Conservation (phyloP, 1,140 invertebrate genomes). For the Solenopsis fugax region DNA sequence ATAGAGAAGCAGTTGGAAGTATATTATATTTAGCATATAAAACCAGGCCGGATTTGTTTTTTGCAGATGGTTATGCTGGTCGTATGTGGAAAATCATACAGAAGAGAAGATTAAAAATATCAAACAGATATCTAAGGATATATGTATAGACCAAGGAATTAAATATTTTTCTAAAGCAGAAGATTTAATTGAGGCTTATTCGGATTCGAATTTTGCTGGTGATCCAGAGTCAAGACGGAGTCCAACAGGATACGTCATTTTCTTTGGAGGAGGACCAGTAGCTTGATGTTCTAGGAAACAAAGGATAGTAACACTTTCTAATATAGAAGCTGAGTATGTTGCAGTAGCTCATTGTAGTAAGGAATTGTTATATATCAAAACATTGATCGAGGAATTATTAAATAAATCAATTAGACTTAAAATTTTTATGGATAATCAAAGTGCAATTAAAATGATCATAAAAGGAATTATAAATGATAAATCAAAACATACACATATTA, state of each 20-base stretch:
- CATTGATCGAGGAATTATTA: too few relatives aligned
- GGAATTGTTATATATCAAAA: too few relatives aligned
- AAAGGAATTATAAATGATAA: too few relatives aligned
- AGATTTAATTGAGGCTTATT: background rate
- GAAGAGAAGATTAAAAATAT: background rate
- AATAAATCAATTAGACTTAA: too few relatives aligned
- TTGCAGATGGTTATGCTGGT: background rate
- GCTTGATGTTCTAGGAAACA: background rate
- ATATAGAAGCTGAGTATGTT: too few relatives aligned
- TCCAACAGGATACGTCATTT: conserved; percentile 3
- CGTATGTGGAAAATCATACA: background rate
- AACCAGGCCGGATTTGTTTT: conserved; percentile 7
- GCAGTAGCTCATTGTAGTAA: too few relatives aligned
- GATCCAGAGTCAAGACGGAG: background rate
- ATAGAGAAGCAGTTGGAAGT: background rate
- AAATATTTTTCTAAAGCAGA: background rate
- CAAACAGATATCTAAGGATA: background rate
- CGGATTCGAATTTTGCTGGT: conserved; percentile 6
- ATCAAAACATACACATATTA: too few relatives aligned
- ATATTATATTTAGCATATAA: conserved; percentile 10
- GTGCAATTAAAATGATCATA: too few relatives aligned
- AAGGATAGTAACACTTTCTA: too few relatives aligned
- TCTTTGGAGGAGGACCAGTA: background rate
- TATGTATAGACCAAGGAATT: background rate
- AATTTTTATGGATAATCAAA: too few relatives aligned